A percentile compares a stretch with the other conserved stretches of the same genome.
These are phyloP conservation scores for Porites divaricata DNA, from an alignment of 92 coral and sea anemone species.

Conservation along the genomic window DNA sequence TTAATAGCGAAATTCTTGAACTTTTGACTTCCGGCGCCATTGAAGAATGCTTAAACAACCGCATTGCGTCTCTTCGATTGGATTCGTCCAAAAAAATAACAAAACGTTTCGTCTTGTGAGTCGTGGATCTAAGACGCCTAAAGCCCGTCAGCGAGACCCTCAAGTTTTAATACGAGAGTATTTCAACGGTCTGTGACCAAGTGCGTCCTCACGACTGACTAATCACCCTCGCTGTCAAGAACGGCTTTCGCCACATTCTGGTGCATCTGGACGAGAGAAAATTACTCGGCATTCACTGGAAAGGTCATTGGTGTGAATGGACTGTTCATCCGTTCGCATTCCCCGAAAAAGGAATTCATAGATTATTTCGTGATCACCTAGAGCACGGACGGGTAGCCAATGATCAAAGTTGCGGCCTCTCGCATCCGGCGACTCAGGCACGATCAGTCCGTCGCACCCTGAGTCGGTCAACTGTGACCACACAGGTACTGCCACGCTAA, in stretches of 20 bases:
- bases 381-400: not conserved
- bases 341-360: not conserved
- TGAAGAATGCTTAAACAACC: too few relatives aligned
- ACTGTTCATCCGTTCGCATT: not conserved
- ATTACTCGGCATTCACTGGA: not conserved
- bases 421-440: not conserved
- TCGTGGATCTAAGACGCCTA: not conserved
- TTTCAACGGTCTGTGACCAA: not conserved
- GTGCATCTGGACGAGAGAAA: not conserved
- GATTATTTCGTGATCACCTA: not conserved
- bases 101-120: not conserved
- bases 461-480: not conserved
- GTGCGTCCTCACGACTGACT: constrained; percentile 1
- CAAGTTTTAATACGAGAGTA: constrained; percentile 8
- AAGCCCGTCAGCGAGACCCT: not conserved
- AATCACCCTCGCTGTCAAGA: not conserved
- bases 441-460: constrained; percentile 1
- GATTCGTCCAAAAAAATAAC: constrained; percentile 2
- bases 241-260: constrained; percentile 4
- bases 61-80: not conserved
- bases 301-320: too few relatives aligned
- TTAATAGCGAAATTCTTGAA: not conserved
- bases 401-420: constrained; percentile 16
- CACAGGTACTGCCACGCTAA: constrained; percentile 15
- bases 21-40: not conserved